These are phyloP conservation scores for Rhodinocichla rosea DNA, from an alignment of 2,113 vertebrate species.

Conservation along the genomic window DNA sequence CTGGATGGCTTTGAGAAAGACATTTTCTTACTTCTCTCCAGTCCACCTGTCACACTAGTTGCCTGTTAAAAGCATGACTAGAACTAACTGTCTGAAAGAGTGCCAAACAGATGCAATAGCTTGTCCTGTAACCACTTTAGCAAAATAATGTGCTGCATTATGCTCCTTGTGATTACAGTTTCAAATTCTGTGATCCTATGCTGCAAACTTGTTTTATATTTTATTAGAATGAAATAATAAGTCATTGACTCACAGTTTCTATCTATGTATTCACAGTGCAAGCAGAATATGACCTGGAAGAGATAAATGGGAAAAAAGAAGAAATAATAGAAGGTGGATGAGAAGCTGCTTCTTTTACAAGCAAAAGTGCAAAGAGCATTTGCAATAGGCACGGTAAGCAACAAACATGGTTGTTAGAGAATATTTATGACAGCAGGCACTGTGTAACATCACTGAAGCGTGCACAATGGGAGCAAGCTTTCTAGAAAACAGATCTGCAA, in stretches of 20 bases:
- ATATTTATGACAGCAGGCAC: slow-evolving; percentile 60
- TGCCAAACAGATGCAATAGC: background rate
- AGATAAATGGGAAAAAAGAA: slow-evolving; percentile 24
- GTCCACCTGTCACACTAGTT: background rate
- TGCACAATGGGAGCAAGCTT: slow-evolving; percentile 42
- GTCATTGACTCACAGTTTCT: slow-evolving; percentile 4
- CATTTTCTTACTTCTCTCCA: background rate
- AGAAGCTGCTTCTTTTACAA: slow-evolving; percentile 57
- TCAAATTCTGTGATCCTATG: background rate
- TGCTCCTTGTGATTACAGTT: background rate
- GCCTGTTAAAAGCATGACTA: background rate
- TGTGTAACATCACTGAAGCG: slow-evolving; percentile 53
- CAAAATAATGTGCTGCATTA: background rate
- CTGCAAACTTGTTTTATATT: slow-evolving; percentile 5
- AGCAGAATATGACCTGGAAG: slow-evolving; percentile 51
- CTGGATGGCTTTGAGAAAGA: background rate
- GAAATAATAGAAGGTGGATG: slow-evolving; percentile 40
- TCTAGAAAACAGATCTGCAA: slow-evolving; percentile 50
- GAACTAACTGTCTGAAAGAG: background rate
- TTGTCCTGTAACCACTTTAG: background rate
- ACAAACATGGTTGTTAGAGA: slow-evolving; percentile 42
- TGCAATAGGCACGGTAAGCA: slow-evolving; percentile 64
- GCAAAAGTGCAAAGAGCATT: slow-evolving; percentile 41
- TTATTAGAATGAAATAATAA: background rate
- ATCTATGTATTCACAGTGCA: slow-evolving; percentile 15